A percentile compares a stretch with the other conserved stretches of the same genome.
Conservation (phyloP, 2,797 vertebrate genomes). For the Periparus ater region DNA sequence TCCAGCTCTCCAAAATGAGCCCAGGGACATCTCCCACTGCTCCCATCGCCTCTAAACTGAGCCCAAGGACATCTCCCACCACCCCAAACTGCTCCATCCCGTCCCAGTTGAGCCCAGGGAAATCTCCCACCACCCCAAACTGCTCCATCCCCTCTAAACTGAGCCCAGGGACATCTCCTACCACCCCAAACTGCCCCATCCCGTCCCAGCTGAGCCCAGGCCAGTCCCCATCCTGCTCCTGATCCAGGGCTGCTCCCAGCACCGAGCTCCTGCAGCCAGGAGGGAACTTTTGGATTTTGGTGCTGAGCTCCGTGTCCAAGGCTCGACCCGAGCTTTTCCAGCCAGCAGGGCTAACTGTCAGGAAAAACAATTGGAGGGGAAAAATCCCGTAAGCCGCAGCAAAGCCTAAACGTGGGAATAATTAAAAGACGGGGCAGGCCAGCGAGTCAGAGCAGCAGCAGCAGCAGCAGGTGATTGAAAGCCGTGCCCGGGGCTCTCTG, state of each 20-base stretch:
- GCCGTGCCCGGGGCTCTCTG: not conserved
- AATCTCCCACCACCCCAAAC: no score
- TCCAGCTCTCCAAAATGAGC: not conserved
- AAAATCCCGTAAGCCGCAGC: not conserved
- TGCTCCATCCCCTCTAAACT: no score
- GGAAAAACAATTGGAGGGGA: not conserved
- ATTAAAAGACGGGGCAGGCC: not conserved
- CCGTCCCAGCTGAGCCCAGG: no score
- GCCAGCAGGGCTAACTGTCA: not conserved
- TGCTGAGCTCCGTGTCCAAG: not conserved
- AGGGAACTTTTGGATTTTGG: not conserved
- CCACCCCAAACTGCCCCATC: no score
- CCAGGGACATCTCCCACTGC: not conserved
- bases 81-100: no score
- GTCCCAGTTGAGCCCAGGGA: no score
- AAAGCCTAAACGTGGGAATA: not conserved
- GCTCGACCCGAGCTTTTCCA: not conserved
- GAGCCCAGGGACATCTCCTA: no score
- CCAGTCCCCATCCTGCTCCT: rapidly evolving
- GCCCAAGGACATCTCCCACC: no score
- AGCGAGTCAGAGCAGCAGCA: not conserved
- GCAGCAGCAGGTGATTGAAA: not conserved
- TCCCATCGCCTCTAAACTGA: no score
- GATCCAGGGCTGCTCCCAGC: rapidly evolving
- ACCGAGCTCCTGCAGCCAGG: rapidly evolving